Conservation (phyloP, 2,888 invertebrate species). For the Parascotia fuliginaria region DNA sequence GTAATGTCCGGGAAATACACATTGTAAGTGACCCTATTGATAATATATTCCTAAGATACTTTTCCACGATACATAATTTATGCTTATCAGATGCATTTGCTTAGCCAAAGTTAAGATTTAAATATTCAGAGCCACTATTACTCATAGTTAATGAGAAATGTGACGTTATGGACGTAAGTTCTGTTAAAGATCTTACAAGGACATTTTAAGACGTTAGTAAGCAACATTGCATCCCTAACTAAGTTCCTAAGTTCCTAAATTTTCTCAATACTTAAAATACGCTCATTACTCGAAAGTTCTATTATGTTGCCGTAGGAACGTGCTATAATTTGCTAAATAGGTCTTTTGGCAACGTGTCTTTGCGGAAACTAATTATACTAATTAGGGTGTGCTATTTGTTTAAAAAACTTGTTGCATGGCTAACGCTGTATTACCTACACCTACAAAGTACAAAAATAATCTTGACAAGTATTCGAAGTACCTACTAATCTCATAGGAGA, state of each 20-base stretch:
- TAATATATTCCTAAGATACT: not conserved
- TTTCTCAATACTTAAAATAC: conserved; percentile 21
- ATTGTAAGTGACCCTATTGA: conserved; percentile 3
- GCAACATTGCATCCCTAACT: conserved; percentile 25
- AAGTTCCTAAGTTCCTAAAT: conserved; percentile 22
- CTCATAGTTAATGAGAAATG: conserved; percentile 27
- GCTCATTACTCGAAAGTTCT: conserved; percentile 5
- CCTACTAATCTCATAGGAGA: not conserved
- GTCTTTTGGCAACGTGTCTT: conserved; percentile 15
- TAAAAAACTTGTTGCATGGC: too few species aligned
- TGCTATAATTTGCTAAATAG: conserved; percentile 26
- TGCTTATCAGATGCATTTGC: conserved; percentile 6
- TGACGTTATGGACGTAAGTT: conserved; percentile 12
- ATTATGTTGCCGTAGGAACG: conserved; percentile 11
- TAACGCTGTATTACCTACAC: too few species aligned
- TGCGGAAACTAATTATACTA: conserved; percentile 25
- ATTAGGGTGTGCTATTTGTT: conserved; percentile 14
- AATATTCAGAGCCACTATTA: conserved; percentile 15
- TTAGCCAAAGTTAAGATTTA: conserved; percentile 8
- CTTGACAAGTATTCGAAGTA: too few species aligned
- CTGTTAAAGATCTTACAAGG: conserved; percentile 14
- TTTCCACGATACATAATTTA: not conserved
- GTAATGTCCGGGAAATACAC: conserved; percentile 17
- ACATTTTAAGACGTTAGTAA: conserved; percentile 29
- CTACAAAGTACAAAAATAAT: too few species aligned